Percentiles rank a stretch among this genome's conserved stretches.
phyloP scores from a whole-genome alignment of 2,797 vertebrate species.

The Phoxinus dragarum region DNA sequence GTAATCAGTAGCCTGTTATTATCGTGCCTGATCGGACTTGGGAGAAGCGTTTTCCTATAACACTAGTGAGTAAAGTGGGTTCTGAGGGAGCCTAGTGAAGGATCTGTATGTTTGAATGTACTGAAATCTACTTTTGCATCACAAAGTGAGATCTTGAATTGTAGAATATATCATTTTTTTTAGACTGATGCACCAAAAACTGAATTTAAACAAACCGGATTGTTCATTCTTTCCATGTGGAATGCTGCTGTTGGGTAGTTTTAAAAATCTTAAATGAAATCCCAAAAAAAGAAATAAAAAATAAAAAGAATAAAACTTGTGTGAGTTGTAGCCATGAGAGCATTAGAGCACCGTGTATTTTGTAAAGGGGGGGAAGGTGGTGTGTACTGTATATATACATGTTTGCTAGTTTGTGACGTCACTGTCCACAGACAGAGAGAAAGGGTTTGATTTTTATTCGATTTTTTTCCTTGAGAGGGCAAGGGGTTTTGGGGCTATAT shows the following conservation, averaged over 20 bases:
- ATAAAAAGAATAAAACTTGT: conserved; percentile 10
- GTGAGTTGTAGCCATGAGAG: conserved; percentile 50
- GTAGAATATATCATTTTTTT: conserved; percentile 45
- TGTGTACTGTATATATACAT: conserved; percentile 49
- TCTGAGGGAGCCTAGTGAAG: background rate
- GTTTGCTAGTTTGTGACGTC: conserved; percentile 64
- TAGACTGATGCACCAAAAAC: conserved; percentile 64
- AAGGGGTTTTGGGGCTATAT: conserved; percentile 60
- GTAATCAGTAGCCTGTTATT: background rate
- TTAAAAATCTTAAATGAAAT: background rate
- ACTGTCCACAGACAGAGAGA: conserved; percentile 77
- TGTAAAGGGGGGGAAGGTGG: background rate
- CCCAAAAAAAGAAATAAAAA: background rate
- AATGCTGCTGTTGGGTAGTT: conserved; percentile 66
- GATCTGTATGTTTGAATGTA: conserved; percentile 66
- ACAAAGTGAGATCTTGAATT: background rate
- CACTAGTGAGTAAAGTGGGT: conserved; percentile 22
- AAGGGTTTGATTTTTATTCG: conserved; percentile 25
- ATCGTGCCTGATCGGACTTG: conserved; percentile 11
- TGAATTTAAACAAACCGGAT: conserved; percentile 50
- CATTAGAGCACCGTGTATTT: conserved; percentile 18
- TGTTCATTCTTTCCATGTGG: conserved; percentile 70
- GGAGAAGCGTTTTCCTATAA: background rate
- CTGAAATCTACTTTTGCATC: background rate
- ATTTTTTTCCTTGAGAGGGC: conserved; percentile 31